phyloP scores from a whole-genome alignment of 2,888 invertebrate species.

The Lycocerus yunnanus region DNA sequence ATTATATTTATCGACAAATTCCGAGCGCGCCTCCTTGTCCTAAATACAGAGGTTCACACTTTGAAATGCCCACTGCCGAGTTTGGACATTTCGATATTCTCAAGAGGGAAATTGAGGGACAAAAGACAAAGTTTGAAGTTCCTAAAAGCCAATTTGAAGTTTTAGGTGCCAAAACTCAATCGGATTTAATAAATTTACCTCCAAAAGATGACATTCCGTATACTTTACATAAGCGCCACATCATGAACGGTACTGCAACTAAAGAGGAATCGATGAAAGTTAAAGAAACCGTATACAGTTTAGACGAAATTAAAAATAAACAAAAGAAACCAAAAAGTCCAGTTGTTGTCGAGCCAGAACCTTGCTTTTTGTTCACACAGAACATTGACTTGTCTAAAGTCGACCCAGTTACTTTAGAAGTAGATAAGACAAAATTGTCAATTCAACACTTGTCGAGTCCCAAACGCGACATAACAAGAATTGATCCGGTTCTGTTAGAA shows the following conservation, averaged over 20 bases:
- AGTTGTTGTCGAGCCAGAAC: constrained; percentile 58
- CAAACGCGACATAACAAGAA: constrained; percentile 72
- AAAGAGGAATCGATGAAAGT: constrained; percentile 44
- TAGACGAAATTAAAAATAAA: constrained; percentile 40
- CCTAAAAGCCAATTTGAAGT: constrained; percentile 76
- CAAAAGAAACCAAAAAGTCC: constrained; percentile 45
- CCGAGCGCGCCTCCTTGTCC: constrained; percentile 74
- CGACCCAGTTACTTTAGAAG: constrained; percentile 72
- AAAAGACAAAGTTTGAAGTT: constrained; percentile 70
- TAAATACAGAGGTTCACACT: constrained; percentile 58
- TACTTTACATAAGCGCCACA: constrained; percentile 80
- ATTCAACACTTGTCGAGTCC: constrained; percentile 71
- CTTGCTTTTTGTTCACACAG: constrained; percentile 72
- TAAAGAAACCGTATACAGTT: constrained; percentile 34
- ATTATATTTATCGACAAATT: constrained; percentile 77
- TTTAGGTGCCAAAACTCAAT: constrained; percentile 56
- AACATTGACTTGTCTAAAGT: constrained; percentile 76
- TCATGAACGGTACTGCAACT: constrained; percentile 83
- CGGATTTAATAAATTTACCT: constrained; percentile 54
- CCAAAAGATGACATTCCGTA: constrained; percentile 80
- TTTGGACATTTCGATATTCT: constrained; percentile 69
- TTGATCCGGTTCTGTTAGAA: constrained; percentile 69
- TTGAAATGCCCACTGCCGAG: constrained; percentile 56
- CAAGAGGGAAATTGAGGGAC: constrained; percentile 56
- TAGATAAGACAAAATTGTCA: constrained; percentile 66